A percentile compares a stretch with the other conserved stretches of the same genome.
phyloP scores from a whole-genome alignment of 2,113 vertebrate species.

The Pteruthius melanotis region DNA sequence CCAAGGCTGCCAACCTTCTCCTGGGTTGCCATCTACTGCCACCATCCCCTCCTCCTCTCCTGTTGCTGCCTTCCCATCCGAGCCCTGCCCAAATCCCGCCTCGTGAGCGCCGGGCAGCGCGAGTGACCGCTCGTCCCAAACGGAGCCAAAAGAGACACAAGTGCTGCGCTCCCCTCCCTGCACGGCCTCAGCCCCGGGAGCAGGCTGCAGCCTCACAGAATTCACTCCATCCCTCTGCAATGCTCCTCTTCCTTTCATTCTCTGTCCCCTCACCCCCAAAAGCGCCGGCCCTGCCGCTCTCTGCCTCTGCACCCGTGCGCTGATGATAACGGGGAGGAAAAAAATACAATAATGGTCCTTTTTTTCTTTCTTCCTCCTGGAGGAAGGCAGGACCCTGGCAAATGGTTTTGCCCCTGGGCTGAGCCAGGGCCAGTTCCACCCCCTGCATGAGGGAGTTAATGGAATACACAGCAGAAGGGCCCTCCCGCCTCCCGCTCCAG shows the following conservation, averaged over 20 bases:
- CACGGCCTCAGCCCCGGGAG: background rate
- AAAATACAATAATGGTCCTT: background rate
- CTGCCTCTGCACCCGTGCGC: background rate
- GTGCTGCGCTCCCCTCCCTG: background rate
- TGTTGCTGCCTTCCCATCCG: background rate
- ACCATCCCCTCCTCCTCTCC: background rate
- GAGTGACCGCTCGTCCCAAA: background rate
- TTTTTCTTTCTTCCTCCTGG: constrained; percentile 33
- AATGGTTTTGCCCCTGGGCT: constrained; percentile 61
- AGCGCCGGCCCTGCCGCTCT: background rate
- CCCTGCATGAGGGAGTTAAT: constrained; percentile 44
- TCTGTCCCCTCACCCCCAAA: background rate
- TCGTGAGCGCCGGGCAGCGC: fast-evolving
- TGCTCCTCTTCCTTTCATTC: background rate
- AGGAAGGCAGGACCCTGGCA: constrained; percentile 28
- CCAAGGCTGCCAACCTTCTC: background rate
- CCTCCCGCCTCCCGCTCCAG: constrained; percentile 33
- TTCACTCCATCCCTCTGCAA: background rate
- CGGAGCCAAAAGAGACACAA: background rate
- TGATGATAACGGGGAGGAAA: background rate
- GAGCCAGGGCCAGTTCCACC: constrained; percentile 43
- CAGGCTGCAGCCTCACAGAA: background rate
- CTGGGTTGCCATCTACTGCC: background rate
- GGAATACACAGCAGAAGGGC: constrained; percentile 4
- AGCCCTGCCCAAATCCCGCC: background rate